Percentiles rank a stretch among this genome's conserved stretches.
Evolutionary conservation across 2,113 vertebrate genomes (phyloP).

Genomic region (Pagrus major): DNA sequence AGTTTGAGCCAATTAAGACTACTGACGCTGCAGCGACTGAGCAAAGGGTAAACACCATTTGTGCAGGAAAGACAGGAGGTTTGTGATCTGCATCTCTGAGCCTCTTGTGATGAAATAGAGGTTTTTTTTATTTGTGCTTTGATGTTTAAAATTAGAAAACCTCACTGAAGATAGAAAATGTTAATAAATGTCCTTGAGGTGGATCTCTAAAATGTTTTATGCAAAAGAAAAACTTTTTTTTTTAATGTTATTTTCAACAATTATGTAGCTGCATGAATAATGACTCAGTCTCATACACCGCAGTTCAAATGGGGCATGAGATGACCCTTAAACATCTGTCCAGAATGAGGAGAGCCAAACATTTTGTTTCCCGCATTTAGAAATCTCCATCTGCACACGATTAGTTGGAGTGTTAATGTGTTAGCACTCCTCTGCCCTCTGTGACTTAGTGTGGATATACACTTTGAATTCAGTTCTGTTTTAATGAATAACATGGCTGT

Average conservation of each 20-base stretch:
- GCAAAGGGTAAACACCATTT: conserved; percentile 66
- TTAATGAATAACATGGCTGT: neutral
- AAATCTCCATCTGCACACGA: conserved; percentile 17
- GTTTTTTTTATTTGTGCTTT: neutral
- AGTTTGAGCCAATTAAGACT: conserved; percentile 71
- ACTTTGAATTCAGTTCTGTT: neutral
- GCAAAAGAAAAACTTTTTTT: neutral
- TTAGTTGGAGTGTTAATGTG: neutral
- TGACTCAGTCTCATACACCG: neutral
- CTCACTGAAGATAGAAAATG: neutral
- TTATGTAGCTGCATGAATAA: neutral
- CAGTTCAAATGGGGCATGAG: neutral
- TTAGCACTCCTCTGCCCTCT: conserved; percentile 8
- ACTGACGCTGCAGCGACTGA: conserved; percentile 49
- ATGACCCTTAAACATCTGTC: conserved; percentile 7
- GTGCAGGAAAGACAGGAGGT: conserved; percentile 42
- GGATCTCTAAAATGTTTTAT: too few relatives aligned
- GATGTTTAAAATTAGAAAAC: neutral
- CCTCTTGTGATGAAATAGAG: neutral
- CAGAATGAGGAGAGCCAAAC: neutral
- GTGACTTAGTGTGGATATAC: neutral
- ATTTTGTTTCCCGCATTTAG: neutral
- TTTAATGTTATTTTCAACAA: neutral
- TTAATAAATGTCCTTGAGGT: neutral
- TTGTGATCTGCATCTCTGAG: conserved; percentile 19